Evolutionary conservation across 1,140 invertebrate species (phyloP), one percentile per base, ranked within the genome.

Genomic region (Ooceraea biroi): DNA sequence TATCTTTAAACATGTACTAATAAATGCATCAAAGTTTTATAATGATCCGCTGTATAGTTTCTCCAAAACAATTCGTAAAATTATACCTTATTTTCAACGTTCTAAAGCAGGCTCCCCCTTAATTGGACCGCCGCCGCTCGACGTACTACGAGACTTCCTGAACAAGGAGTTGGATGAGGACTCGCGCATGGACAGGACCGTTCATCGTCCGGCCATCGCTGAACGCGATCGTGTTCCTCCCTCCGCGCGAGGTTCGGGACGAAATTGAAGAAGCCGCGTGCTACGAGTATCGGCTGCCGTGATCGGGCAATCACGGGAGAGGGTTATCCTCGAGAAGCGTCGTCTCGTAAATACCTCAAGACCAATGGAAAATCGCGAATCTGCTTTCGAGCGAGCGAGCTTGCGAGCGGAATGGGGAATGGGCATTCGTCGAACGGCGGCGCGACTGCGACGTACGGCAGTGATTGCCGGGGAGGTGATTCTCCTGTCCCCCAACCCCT

Each of bases 321-420:
- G n/a, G n/a, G n/a, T n/a, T 44, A 80, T 69, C 65, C 11, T 17
- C 19, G 10, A 27, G 0, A 22, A 66, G 11, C 14, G 65, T 50
- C n/a, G 68, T 58, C 76, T 86, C 87, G 78, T 90, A 91, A 88
- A 92, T 89, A 88, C 82, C 74, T 89, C 84, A 80, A 73, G 80
- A 78, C 86, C 87, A 86, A 90, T 91, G 78, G 76, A 89, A 87
- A 91, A 90, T 88, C 82, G 80, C 77, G 80, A 88, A 88, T 89
- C 88, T 84, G 85, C 72, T 89, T 88, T 84, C 17, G 76, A 78
- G 66, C 80, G 58, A 87, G 57, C 83, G 84, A 7, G 36, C 85
- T 85, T 86, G 84, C 72, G 52, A 69, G 57, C 19, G 80, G 84
- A 82, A 82, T 76, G 69, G 65, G 80, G 85, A 88, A 74, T n/a